phyloP scores from a whole-genome alignment of 1,140 invertebrate species.

The Lucilia sericata region DNA sequence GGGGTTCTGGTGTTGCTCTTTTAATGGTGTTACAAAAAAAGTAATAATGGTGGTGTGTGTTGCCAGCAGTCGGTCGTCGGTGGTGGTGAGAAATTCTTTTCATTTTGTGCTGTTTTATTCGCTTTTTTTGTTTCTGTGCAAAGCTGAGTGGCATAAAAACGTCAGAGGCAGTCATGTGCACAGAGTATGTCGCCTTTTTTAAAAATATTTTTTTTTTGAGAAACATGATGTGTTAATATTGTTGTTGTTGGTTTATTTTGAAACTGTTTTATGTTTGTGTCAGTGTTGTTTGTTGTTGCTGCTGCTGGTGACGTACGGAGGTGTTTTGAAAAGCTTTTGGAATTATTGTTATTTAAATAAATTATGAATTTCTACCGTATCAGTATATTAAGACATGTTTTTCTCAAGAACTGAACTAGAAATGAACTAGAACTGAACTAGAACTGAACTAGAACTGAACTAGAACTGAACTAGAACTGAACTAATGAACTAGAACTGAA shows the following conservation, averaged over 20 bases:
- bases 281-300: too few species aligned
- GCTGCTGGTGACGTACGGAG: too few species aligned
- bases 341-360: too few species aligned
- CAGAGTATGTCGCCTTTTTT: background rate
- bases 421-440: too few species aligned
- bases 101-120: background rate
- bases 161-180: slow-evolving; percentile 14
- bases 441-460: too few species aligned
- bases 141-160: slow-evolving; percentile 10
- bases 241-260: slow-evolving; percentile 4
- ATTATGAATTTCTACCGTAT: too few species aligned
- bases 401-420: too few species aligned
- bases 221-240: slow-evolving; percentile 1
- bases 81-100: slow-evolving; percentile 10
- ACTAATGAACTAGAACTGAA: too few species aligned
- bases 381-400: too few species aligned
- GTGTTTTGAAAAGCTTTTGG: too few species aligned
- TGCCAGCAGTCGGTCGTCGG: background rate
- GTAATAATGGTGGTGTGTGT: background rate
- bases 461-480: too few species aligned
- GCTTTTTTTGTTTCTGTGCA: background rate
- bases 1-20: background rate
- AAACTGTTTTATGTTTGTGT: too few species aligned
- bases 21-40: background rate
- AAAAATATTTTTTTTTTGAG: background rate